phyloP scores from a whole-genome alignment of 1,140 invertebrate species.

The Heliconius congener region DNA sequence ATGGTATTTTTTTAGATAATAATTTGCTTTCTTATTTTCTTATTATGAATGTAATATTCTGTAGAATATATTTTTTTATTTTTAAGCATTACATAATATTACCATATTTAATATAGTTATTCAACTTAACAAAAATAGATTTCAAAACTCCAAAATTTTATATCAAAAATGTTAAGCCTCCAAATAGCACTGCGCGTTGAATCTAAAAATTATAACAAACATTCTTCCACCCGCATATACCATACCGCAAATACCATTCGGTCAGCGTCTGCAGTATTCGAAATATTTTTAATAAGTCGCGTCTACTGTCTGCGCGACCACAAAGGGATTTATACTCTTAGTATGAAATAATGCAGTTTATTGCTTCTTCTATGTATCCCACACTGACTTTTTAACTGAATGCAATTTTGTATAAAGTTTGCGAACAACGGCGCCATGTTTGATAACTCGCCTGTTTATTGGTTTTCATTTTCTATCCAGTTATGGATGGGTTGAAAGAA shows the following conservation, averaged over 20 bases:
- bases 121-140: too few relatives aligned
- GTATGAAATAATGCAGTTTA: conserved; percentile 51
- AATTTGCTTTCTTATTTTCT: too few relatives aligned
- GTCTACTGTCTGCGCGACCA: conserved; percentile 21
- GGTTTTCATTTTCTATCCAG: conserved; percentile 23
- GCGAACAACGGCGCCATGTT: conserved; percentile 19
- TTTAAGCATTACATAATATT: too few relatives aligned
- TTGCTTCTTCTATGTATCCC: conserved; percentile 31
- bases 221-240: background rate
- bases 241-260: background rate
- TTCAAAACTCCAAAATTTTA: too few relatives aligned
- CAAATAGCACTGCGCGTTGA: background rate
- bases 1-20: too few relatives aligned
- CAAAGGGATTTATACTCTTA: conserved; percentile 38
- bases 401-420: conserved; percentile 32
- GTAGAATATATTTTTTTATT: too few relatives aligned
- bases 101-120: too few relatives aligned
- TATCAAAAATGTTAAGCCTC: background rate
- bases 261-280: conserved; percentile 21
- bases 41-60: too few relatives aligned
- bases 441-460: conserved; percentile 21
- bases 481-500: conserved; percentile 22
- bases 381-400: conserved; percentile 27
- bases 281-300: conserved; percentile 31
- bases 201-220: background rate